Evolutionary conservation across 2,113 vertebrate genomes (phyloP), one percentile per base, ranked within the genome.

Genomic region (Trematomus loennbergii): DNA sequence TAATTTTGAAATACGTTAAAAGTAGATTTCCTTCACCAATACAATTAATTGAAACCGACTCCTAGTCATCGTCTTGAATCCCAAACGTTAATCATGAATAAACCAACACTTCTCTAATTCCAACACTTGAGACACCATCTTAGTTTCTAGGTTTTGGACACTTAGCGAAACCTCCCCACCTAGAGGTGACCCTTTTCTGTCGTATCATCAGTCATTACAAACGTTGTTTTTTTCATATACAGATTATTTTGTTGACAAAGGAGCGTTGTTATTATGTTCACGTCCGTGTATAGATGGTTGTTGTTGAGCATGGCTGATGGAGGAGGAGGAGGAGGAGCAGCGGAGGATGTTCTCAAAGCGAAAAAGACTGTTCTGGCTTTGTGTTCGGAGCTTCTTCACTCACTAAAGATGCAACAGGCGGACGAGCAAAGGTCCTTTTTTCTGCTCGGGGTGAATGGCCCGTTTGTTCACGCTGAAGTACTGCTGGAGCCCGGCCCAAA

Each of bases 401-500:
- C 55, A 81, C 65, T 84, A 84, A 85, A 84, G 84, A 85, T 84
- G 87, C 86, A 89, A 74, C 87, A 92, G 85, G 84, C 88, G 36
- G 78, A 88, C 84, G 83, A 82, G 83, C 87, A 83, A 40, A 79
- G 84, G 90, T 78, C 84, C 86, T 76, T 8, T 82, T 17, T 17
- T n/a, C 80, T 43, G 82, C 83, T 88, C 12, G 3, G 74, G 5
- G 33, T 94, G 80, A 95, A 95, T 89, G 88, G 86, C 86, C 88
- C 74, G 75, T 88, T 93, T 93, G 93, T 94, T 94, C 65, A 29
- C 78, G 70, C 88, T 92, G 81, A 91, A 94, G 92, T 93, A 88
- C 86, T 82, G 89, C 64, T 94, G 93, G 90, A 93, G 63, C 45
- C 74, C 60, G 61, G 93, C 90, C 89, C 82, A 91, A 86, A 84